These are phyloP conservation scores for Sigmodon hispidus DNA, from an alignment of 2,113 vertebrate genomes.

Conservation along the genomic window DNA sequence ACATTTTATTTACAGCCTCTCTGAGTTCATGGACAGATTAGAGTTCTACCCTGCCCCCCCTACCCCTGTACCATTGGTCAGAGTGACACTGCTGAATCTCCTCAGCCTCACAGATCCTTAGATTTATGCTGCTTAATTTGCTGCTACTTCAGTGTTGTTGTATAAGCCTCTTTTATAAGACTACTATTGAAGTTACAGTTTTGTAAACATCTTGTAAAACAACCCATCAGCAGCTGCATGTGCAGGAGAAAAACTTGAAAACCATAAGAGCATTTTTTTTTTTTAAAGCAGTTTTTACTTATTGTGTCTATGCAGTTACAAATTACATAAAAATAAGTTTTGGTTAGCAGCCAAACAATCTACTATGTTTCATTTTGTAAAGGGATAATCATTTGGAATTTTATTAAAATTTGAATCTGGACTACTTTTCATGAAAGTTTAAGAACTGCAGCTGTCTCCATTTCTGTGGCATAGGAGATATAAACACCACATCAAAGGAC, in stretches of 20 bases:
- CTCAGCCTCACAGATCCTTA: background rate
- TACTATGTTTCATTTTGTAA: conserved; percentile 24
- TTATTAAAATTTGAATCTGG: conserved; percentile 67
- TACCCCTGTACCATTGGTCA: accelerated
- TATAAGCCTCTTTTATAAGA: background rate
- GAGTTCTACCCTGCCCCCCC: no score
- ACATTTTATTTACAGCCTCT: background rate
- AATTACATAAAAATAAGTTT: conserved; percentile 55
- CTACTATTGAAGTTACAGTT: background rate
- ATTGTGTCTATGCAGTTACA: conserved; percentile 21
- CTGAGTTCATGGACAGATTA: background rate
- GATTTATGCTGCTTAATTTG: background rate
- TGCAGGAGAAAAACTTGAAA: conserved; percentile 38
- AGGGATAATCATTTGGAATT: conserved; percentile 53
- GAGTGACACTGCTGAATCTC: background rate
- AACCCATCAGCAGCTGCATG: conserved; percentile 8
- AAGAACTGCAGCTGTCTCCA: background rate
- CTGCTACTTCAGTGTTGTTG: background rate
- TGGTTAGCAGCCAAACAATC: conserved; percentile 6
- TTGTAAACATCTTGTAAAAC: conserved; percentile 41
- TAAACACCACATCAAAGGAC: conserved; percentile 48
- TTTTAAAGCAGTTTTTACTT: conserved; percentile 46
- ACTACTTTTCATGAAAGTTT: conserved; percentile 49
- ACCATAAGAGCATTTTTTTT: conserved; percentile 56
- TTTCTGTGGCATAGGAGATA: conserved; percentile 17